Conservation (phyloP, 2,888 invertebrate species). For the Emmelina monodactyla region DNA sequence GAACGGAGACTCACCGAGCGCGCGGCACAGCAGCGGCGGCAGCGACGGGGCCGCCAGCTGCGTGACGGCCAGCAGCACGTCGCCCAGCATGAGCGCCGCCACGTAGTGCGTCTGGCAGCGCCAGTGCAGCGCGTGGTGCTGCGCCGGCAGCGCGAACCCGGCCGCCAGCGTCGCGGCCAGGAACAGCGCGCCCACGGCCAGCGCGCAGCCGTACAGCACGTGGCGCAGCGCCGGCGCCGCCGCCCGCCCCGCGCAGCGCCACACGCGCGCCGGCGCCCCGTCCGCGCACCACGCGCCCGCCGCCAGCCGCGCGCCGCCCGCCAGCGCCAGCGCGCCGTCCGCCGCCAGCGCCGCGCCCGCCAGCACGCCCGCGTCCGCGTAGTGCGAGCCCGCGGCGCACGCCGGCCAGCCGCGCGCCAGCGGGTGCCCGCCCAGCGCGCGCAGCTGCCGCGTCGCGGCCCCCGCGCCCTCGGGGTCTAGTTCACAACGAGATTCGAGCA, state of each 20-base stretch:
- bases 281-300: slow-evolving; percentile 58
- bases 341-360: slow-evolving; percentile 50
- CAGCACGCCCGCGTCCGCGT: slow-evolving; percentile 67
- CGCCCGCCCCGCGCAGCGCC: slow-evolving; percentile 45
- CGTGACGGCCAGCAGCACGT: slow-evolving; percentile 79
- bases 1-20: slow-evolving; percentile 67
- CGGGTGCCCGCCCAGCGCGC: slow-evolving; percentile 28
- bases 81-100: slow-evolving; percentile 81
- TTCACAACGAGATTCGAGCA: slow-evolving; percentile 62
- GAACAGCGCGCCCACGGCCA: slow-evolving; percentile 83
- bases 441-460: slow-evolving; percentile 36
- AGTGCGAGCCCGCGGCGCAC: slow-evolving; percentile 54
- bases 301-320: slow-evolving; percentile 45
- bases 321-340: slow-evolving; percentile 64
- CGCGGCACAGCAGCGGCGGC: slow-evolving; percentile 69
- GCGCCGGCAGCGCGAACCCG: slow-evolving; percentile 80
- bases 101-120: slow-evolving; percentile 89
- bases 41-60: slow-evolving; percentile 73
- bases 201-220: slow-evolving; percentile 77
- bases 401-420: slow-evolving; percentile 62
- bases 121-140: slow-evolving; percentile 88
- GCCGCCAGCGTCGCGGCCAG: slow-evolving; percentile 82
- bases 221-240: slow-evolving; percentile 65
- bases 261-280: slow-evolving; percentile 40
- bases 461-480: slow-evolving; percentile 28